A percentile compares a stretch with the other conserved stretches of the same genome.
phyloP scores from a whole-genome alignment of 2,113 vertebrate genomes.

The Phalacrocorax aristotelis region DNA sequence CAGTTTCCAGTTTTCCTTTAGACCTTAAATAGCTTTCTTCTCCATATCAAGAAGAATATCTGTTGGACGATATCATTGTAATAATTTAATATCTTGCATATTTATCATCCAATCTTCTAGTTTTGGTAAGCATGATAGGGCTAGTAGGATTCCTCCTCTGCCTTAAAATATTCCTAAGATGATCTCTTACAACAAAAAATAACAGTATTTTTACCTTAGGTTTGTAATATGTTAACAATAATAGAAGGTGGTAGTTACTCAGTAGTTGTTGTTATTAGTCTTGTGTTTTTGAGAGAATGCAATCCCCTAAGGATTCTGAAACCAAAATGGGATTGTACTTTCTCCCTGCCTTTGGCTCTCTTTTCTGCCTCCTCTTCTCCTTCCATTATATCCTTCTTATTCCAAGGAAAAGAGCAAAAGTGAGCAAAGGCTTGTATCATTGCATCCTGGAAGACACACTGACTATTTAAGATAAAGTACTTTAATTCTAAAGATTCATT shows the following conservation, averaged over 20 bases:
- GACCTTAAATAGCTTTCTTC: not conserved
- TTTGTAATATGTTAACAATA: not conserved
- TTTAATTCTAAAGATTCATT: not conserved
- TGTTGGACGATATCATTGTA: not conserved
- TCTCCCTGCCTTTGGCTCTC: not conserved
- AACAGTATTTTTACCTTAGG: not conserved
- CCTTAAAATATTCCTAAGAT: not conserved
- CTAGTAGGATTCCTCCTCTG: not conserved
- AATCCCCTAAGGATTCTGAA: not conserved
- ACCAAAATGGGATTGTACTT: not conserved
- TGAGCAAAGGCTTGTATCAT: not conserved
- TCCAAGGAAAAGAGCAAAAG: not conserved
- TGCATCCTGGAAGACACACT: not conserved
- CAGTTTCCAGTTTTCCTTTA: not conserved
- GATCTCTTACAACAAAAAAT: not conserved
- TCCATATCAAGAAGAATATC: not conserved
- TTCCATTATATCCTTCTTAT: not conserved
- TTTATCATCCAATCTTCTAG: not conserved
- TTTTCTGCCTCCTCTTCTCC: not conserved
- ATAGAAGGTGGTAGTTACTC: not conserved
- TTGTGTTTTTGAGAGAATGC: not conserved
- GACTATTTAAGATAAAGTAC: not conserved
- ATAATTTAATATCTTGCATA: not conserved
- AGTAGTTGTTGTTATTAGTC: not conserved
- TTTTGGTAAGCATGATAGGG: not conserved